Base-by-base conservation (phyloP, 2,888 invertebrate species). In the Eueremaeus valkanovi region DNA sequence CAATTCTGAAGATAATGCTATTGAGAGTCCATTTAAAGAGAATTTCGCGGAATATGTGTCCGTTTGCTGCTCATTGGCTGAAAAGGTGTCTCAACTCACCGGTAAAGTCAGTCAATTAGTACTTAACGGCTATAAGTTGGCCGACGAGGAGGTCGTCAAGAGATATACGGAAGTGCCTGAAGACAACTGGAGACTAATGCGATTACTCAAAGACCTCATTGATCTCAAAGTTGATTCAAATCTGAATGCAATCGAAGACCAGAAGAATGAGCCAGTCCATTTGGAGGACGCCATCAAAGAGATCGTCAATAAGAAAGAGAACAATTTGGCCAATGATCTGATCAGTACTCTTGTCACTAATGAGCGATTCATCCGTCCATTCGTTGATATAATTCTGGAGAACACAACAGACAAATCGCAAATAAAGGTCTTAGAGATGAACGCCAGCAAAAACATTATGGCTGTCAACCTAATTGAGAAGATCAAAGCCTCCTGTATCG, bases 381-480 rank as follows among this genome's bases (percentile, higher is more conserved):
- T 82, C 75, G 82, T 92, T 73, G 93, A 94, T 83, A 84, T 91
- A 16, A 89, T 90, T 33, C 83, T 90, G 40, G 95, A 95, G 85
- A 95, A 95, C 83, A 85, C 86, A 55, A 87, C 89, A 16, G 83
- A 89, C 3, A 91, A 90, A 5, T 91, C 31, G 81, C 82, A 90
- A 81, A 83, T 95, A 21, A 92, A 91, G 84, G 85, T 89, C 21
- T 85, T 87, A n/a, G 94, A 95, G 86, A 84, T 89, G 11, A 87
- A 78, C 36, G 74, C 77, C 13, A 63, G 75, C 3, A 40, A 33
- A 1, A 80, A 80, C 24, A 16, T 73, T 51, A 63, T 76, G 24
- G 51, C 79, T 0, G 45, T 63, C 33, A 8, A 75, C 24, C 68
- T 80, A 61, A 74, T 79, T 21, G 80, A 81, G 36, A 79, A 76